Conservation (phyloP, 2,113 vertebrate species). For the Pachyramphus minor region DNA sequence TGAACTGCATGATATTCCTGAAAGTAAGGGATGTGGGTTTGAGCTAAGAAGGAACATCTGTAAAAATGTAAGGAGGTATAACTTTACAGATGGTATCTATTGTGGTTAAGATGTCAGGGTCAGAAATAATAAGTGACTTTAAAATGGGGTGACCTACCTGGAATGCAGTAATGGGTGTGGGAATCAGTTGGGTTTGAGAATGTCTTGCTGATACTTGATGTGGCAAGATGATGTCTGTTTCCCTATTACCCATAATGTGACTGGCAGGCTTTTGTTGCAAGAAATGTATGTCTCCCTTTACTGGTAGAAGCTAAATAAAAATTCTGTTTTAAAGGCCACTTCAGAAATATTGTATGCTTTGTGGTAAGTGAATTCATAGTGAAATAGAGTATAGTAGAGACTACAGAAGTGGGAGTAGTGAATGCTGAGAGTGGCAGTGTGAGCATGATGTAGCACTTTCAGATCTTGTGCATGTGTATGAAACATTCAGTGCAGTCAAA, state of each 20-base stretch:
- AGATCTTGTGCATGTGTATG: not conserved
- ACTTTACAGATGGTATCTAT: not conserved
- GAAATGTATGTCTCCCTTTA: not conserved
- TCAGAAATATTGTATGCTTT: not conserved
- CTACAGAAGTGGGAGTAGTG: not conserved
- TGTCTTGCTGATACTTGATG: not conserved
- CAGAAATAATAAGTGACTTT: not conserved
- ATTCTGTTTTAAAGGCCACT: not conserved
- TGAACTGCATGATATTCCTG: not conserved
- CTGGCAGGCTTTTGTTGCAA: not conserved
- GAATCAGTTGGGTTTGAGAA: not conserved
- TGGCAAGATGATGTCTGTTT: not conserved
- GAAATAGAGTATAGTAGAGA: not conserved
- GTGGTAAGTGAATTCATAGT: not conserved
- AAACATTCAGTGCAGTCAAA: not conserved
- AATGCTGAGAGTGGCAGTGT: not conserved
- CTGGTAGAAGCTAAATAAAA: not conserved
- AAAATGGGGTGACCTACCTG: not conserved
- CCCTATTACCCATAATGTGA: not conserved
- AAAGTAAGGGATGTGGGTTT: not conserved
- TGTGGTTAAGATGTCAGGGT: not conserved
- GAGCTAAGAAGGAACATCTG: not conserved
- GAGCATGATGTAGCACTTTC: not conserved
- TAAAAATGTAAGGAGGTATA: not conserved
- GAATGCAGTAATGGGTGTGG: not conserved